Evolutionary conservation across 2,797 vertebrate genomes (phyloP), one percentile per base, ranked within the genome.

Genomic region (Salmo trutta): DNA sequence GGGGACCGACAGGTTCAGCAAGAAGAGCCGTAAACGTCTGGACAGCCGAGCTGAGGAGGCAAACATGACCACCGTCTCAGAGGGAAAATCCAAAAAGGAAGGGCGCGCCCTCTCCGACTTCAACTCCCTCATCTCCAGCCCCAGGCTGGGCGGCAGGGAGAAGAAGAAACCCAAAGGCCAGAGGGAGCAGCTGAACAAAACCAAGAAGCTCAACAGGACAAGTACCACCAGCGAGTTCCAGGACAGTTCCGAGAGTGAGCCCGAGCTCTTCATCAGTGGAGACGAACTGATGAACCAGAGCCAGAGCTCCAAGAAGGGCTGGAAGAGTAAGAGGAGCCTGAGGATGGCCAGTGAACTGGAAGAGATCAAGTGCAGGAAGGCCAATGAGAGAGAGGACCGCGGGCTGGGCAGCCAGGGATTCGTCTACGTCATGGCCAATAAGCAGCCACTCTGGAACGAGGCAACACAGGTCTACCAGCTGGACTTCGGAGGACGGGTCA

Each of bases 241-340:
- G 93, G 98, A 99, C 81, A 99, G 98, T 88, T 99, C 98, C 0
- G 98, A 99, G 92, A 99, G 98, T 0, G 98, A 99, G 89, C 98
- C 98, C 0, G 98, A 99, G 88, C 95, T 99, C 75, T 99, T 99
- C 76, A 98, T 99, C 80, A 98, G 97, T 0, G 97, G 98, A 4
- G 98, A 99, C 7, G 98, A 99, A 91, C 95, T 99, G 74, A 97
- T 99, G 96, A 99, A 98, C 93, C 98, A 99, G 93, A 97, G 97
- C 91, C 98, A 99, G 91, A 96, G 96, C 84, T 95, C 95, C 90
- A 98, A 97, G 93, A 99, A 99, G 90, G 97, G 97, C 75, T 99
- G 98, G 98, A 99, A 99, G 94, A 97, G 94, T 88, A 99, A 99
- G 91, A 91, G 98, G 51, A 97, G 93, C 89, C 88, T 96, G 83